Conservation (phyloP, 92 coral and sea anemone species). For the Bergia puertoricense region DNA sequence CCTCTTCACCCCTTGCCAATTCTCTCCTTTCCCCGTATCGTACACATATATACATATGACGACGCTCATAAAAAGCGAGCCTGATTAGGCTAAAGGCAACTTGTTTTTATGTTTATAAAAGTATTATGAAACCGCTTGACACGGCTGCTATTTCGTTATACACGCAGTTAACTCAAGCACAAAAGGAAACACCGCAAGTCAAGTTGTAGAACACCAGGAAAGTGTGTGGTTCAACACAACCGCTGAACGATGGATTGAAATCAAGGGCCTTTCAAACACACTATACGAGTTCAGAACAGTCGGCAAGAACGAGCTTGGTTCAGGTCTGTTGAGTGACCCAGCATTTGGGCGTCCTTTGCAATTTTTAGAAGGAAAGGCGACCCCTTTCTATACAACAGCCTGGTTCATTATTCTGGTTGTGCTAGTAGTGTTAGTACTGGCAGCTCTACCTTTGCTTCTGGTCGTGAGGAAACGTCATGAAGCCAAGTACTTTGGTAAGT, state of each 20-base stretch:
- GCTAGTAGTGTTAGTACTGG: background rate
- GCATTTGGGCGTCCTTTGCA: background rate
- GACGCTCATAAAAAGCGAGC: no score
- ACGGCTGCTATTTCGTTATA: no score
- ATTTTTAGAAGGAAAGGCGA: background rate
- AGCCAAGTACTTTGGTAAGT: conserved; percentile 3
- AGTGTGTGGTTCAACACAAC: conserved; percentile 9
- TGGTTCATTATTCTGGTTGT: conserved; percentile 11
- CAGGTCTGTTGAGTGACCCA: conserved; percentile 10
- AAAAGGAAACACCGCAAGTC: background rate
- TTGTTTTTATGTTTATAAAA: no score
- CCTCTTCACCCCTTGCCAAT: no score
- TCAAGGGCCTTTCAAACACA: conserved; percentile 4
- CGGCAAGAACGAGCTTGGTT: background rate
- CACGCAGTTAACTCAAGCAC: background rate
- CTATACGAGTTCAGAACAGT: conserved; percentile 19
- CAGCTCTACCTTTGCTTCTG: background rate
- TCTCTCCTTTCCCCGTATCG: no score
- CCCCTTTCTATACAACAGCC: background rate
- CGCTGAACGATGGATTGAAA: conserved; percentile 10
- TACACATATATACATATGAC: no score
- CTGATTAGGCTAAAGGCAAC: no score
- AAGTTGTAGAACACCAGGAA: background rate
- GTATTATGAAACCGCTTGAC: no score
- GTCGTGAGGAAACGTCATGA: background rate